Evolutionary conservation across 1,140 invertebrate species (phyloP).

Genomic region (Platyscapa corneri): DNA sequence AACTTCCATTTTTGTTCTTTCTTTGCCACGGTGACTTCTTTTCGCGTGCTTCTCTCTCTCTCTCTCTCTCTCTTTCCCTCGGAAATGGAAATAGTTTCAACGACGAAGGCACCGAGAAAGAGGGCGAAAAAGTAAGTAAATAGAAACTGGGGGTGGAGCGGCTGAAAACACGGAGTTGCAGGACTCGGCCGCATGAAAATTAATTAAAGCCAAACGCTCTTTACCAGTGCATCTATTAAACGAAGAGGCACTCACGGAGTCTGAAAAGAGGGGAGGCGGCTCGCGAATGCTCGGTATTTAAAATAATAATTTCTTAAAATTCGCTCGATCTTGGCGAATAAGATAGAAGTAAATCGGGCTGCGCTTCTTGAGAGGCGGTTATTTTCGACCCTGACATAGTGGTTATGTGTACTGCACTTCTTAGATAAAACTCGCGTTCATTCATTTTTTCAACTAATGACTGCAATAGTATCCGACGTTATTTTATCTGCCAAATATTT

Average conservation of each 20-base stretch:
- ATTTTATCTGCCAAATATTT: too few species aligned
- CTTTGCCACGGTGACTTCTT: too few species aligned
- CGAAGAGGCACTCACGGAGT: conserved; percentile 38
- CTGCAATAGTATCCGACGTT: too few species aligned
- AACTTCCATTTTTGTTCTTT: conserved; percentile 14
- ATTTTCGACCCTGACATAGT: not conserved
- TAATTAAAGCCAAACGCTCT: conserved; percentile 46
- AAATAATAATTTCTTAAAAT: conserved; percentile 50
- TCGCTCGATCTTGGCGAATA: not conserved
- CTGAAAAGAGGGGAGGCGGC: conserved; percentile 17
- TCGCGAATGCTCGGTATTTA: conserved; percentile 40
- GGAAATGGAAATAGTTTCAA: conserved; percentile 5
- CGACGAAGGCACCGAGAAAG: not conserved
- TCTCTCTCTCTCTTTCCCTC: not conserved
- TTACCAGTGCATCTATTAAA: conserved; percentile 12
- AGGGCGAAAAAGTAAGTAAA: not conserved
- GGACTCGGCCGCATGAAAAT: conserved; percentile 36
- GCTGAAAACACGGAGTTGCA: not conserved
- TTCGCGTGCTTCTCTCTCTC: not conserved
- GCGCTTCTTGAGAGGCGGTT: too few species aligned
- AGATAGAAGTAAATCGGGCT: conserved; percentile 27
- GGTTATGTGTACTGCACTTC: not conserved
- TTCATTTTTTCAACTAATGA: too few species aligned
- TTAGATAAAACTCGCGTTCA: not conserved
- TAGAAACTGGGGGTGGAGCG: conserved; percentile 4